A percentile compares a stretch with the other conserved stretches of the same genome.
Evolutionary conservation across 2,888 invertebrate genomes (phyloP).

Genomic region (Nemotelus pantherinus): DNA sequence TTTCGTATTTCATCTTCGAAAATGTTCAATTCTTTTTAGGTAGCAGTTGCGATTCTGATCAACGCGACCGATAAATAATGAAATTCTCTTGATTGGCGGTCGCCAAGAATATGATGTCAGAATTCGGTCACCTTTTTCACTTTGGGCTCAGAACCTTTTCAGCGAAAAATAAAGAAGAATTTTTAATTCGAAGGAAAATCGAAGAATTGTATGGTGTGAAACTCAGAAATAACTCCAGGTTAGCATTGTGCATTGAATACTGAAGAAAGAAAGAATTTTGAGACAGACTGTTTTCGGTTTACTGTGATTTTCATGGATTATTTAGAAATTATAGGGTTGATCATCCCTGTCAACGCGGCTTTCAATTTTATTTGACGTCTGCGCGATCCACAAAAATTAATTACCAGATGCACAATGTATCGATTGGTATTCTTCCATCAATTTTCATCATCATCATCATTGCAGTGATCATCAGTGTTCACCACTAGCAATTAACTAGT

Average conservation of each 20-base stretch:
- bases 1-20: background rate
- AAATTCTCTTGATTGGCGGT: background rate
- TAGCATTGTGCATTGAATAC: no score
- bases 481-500: slow-evolving; percentile 35
- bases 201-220: no score
- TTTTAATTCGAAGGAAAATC: no score
- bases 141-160: no score
- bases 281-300: no score
- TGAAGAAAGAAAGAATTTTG: no score
- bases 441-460: slow-evolving; percentile 45
- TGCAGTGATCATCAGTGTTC: slow-evolving; percentile 2
- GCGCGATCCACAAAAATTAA: slow-evolving; percentile 32
- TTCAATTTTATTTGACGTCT: slow-evolving; percentile 8
- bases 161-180: no score
- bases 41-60: slow-evolving; percentile 7
- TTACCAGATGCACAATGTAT: slow-evolving; percentile 36
- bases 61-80: slow-evolving; percentile 8
- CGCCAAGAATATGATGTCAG: background rate
- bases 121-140: slow-evolving; percentile 15
- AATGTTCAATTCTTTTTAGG: slow-evolving; percentile 17
- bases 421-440: slow-evolving; percentile 38
- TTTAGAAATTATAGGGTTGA: slow-evolving; percentile 34
- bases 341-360: slow-evolving; percentile 24
- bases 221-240: no score
- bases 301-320: background rate